Conservation (phyloP, 1,140 invertebrate genomes). For the Penaeus japonicus region DNA sequence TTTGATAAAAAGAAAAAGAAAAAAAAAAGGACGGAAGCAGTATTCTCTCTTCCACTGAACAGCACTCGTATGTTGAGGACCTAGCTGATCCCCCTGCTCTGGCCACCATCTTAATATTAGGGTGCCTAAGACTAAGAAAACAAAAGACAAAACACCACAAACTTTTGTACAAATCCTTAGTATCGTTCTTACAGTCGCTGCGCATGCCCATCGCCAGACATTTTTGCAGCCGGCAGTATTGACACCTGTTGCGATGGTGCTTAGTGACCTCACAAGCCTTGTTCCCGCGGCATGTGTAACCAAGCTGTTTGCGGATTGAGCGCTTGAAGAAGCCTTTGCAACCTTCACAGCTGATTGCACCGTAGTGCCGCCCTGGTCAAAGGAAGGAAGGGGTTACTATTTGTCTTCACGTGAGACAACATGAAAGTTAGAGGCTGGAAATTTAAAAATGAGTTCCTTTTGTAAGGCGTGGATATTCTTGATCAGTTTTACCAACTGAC, state of each 20-base stretch:
- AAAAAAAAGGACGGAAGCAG: background rate
- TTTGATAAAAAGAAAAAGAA: background rate
- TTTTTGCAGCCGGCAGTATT: conserved; percentile 97
- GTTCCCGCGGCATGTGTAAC: conserved; percentile 92
- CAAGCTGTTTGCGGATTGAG: conserved; percentile 92
- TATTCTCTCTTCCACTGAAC: background rate
- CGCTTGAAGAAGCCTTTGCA: conserved; percentile 94
- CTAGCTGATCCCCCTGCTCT: conserved; percentile 48
- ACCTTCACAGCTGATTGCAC: conserved; percentile 92
- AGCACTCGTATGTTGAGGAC: background rate
- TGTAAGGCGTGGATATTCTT: too few species aligned
- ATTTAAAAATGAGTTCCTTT: too few species aligned
- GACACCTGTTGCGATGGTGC: conserved; percentile 95
- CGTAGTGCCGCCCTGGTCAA: conserved; percentile 83
- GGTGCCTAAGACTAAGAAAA: conserved; percentile 59
- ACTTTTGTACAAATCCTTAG: conserved; percentile 61
- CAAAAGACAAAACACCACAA: conserved; percentile 60
- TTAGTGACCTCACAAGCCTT: conserved; percentile 98
- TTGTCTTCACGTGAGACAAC: too few species aligned
- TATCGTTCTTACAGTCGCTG: conserved; percentile 90
- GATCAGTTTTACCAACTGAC: too few species aligned
- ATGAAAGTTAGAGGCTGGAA: conserved; percentile 57
- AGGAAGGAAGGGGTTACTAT: conserved; percentile 2
- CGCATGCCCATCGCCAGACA: conserved; percentile 96
- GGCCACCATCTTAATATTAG: conserved; percentile 58